phyloP scores from a whole-genome alignment of 92 coral and sea anemone genomes.

The Chrysogorgia sp. region DNA sequence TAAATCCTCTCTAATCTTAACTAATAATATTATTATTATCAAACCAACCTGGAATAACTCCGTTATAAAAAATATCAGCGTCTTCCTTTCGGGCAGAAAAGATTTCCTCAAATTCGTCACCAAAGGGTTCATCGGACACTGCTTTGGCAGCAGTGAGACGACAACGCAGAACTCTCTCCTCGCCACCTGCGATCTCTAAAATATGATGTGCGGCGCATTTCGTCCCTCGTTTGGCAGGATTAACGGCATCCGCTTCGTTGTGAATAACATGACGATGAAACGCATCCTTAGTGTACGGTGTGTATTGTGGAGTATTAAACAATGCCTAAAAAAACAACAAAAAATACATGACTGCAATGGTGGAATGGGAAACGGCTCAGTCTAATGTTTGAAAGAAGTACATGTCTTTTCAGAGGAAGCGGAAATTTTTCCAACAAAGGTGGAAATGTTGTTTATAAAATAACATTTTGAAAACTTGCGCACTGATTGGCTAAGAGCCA shows the following conservation, averaged over 20 bases:
- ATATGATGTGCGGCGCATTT: constrained; percentile 83
- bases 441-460: no score
- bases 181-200: constrained; percentile 72
- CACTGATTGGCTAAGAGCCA: no score
- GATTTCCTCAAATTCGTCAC: constrained; percentile 74
- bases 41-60: constrained; percentile 79
- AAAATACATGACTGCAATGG: not conserved
- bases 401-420: no score
- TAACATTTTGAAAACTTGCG: no score
- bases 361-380: no score
- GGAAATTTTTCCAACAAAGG: no score
- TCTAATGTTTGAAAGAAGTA: no score
- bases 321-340: constrained; percentile 56
- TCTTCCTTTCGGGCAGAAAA: constrained; percentile 72
- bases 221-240: constrained; percentile 75
- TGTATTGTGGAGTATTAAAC: constrained; percentile 67
- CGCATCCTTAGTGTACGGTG: constrained; percentile 93
- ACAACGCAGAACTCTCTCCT: constrained; percentile 69
- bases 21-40: not conserved
- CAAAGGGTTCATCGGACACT: constrained; percentile 67
- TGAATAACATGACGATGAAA: constrained; percentile 86
- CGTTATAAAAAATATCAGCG: constrained; percentile 77
- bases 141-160: constrained; percentile 78
- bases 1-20: no score
- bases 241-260: constrained; percentile 79